Evolutionary conservation across 2,113 vertebrate species (phyloP).

Genomic region (Camelus bactrianus): DNA sequence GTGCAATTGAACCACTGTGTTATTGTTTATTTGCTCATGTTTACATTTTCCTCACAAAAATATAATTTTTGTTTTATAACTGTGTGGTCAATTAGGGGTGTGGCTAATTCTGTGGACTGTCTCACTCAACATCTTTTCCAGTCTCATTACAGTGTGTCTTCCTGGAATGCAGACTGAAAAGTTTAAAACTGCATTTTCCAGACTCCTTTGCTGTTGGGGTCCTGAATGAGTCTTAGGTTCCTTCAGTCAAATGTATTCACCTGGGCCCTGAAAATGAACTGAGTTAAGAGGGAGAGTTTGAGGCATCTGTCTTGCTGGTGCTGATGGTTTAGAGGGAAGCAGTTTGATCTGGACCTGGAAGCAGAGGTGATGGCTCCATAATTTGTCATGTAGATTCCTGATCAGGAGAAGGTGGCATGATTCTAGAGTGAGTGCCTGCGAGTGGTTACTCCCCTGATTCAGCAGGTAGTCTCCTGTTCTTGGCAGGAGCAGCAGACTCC

Average conservation of each 20-base stretch:
- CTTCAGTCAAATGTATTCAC: neutral
- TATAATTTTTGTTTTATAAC: constrained; percentile 65
- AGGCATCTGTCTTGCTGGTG: neutral
- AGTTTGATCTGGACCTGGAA: neutral
- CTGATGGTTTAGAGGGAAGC: neutral
- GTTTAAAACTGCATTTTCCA: neutral
- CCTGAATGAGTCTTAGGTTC: neutral
- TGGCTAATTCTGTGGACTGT: neutral
- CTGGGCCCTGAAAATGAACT: neutral
- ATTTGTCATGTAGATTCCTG: neutral
- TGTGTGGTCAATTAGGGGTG: neutral
- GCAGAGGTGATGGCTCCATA: neutral
- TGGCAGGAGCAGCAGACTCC: neutral
- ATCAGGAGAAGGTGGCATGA: neutral
- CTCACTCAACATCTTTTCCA: constrained; percentile 20
- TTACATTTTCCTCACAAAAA: constrained; percentile 66
- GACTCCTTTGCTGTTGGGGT: neutral
- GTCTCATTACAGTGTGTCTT: neutral
- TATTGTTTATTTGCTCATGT: constrained; percentile 62
- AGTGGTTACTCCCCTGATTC: neutral
- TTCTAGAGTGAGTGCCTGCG: neutral
- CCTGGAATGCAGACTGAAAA: neutral
- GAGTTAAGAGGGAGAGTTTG: neutral
- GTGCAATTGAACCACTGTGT: neutral
- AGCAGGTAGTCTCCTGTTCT: neutral